Percentiles rank a stretch among this genome's conserved stretches.
Conservation (phyloP, 2,888 invertebrate species). For the Acleris cristana region DNA sequence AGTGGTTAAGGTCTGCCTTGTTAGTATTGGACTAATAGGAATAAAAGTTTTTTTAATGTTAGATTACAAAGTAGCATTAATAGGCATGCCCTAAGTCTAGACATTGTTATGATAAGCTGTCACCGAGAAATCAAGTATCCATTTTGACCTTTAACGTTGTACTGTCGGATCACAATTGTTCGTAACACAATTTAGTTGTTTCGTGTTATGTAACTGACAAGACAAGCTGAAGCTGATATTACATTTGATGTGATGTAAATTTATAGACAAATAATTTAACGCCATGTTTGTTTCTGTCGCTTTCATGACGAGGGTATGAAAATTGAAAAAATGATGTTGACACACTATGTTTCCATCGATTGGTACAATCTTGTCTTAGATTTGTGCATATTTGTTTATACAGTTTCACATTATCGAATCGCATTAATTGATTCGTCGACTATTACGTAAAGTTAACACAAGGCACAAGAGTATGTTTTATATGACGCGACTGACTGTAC, state of each 20-base stretch:
- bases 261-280: conserved; percentile 49
- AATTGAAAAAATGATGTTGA: conserved; percentile 47
- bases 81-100: conserved; percentile 18
- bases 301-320: conserved; percentile 64
- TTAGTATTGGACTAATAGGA: too few species aligned
- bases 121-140: not conserved
- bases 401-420: too few species aligned
- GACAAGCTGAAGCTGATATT: not conserved
- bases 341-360: conserved; percentile 49
- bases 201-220: too few species aligned
- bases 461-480: too few species aligned
- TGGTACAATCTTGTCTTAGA: not conserved
- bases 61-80: not conserved
- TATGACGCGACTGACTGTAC: too few species aligned
- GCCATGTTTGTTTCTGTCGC: conserved; percentile 51
- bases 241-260: conserved; percentile 51
- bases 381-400: too few species aligned
- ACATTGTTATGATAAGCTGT: conserved; percentile 2
- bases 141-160: conserved; percentile 4
- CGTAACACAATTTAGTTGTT: too few species aligned
- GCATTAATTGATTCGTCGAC: too few species aligned
- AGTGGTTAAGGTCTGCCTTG: too few species aligned
- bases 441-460: too few species aligned
- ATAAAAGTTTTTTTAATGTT: not conserved
- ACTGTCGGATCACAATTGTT: too few species aligned